A percentile compares a stretch with the other conserved stretches of the same genome.
These are phyloP conservation scores for Fissipunctia ypsillon DNA, from an alignment of 2,888 invertebrate species.

Conservation along the genomic window DNA sequence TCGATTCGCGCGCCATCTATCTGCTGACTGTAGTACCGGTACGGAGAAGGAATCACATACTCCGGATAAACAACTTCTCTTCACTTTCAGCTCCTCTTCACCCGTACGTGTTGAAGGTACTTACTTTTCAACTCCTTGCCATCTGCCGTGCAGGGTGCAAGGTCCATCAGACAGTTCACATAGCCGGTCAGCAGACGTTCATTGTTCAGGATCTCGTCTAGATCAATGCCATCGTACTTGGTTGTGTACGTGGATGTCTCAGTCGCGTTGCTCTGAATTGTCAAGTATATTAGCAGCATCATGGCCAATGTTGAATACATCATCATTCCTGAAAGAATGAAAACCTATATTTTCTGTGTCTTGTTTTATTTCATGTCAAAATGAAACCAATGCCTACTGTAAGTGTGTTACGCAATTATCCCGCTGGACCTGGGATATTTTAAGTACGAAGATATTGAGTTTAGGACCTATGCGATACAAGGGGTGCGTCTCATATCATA, in stretches of 20 bases:
- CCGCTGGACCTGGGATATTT: too few species aligned
- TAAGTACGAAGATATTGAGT: not conserved
- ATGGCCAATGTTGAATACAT: constrained; percentile 38
- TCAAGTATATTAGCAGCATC: constrained; percentile 59
- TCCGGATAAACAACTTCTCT: not conserved
- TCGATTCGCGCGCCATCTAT: too few species aligned
- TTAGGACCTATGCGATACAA: too few species aligned
- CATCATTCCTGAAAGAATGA: constrained; percentile 61
- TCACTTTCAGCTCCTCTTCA: not conserved
- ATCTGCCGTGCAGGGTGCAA: constrained; percentile 93
- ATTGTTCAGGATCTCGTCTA: constrained; percentile 93
- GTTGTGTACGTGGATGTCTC: constrained; percentile 89
- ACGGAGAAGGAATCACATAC: too few species aligned
- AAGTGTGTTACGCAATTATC: too few species aligned
- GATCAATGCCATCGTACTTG: constrained; percentile 93
- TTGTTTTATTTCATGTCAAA: constrained; percentile 21
- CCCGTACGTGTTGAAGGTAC: constrained; percentile 9
- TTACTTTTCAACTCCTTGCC: constrained; percentile 93
- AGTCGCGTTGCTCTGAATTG: constrained; percentile 58
- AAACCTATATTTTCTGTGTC: not conserved
- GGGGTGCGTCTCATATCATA: too few species aligned
- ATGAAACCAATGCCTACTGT: too few species aligned
- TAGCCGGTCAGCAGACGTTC: constrained; percentile 93
- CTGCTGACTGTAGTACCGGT: not conserved
- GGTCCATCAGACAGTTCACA: constrained; percentile 92